phyloP scores from a whole-genome alignment of 1,140 invertebrate genomes.

The Pogonus chalceus region DNA sequence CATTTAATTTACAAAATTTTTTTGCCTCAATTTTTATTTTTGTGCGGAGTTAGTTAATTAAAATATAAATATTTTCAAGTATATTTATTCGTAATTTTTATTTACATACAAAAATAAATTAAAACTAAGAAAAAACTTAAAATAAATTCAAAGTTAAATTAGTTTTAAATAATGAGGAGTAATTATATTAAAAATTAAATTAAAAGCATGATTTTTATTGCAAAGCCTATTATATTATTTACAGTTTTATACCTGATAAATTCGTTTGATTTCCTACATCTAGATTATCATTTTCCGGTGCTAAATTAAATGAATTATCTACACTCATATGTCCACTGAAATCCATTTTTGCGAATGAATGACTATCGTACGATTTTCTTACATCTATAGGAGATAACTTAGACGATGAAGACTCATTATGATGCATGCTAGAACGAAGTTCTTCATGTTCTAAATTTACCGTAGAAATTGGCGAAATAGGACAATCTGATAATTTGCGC shows the following conservation, averaged over 20 bases:
- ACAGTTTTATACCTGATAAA: neutral
- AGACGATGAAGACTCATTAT: neutral
- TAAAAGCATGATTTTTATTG: too few relatives aligned
- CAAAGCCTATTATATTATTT: too few relatives aligned
- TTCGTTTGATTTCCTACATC: neutral
- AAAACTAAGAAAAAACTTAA: too few relatives aligned
- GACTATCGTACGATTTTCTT: neutral
- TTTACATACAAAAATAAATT: too few relatives aligned
- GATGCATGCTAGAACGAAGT: neutral
- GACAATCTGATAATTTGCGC: neutral
- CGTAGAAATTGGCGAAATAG: neutral
- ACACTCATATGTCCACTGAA: constrained; percentile 1
- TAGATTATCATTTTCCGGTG: neutral
- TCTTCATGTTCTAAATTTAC: neutral
- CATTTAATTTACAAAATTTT: too few relatives aligned
- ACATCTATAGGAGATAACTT: neutral
- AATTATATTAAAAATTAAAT: too few relatives aligned
- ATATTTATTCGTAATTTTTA: too few relatives aligned
- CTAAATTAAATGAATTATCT: neutral
- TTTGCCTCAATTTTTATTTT: too few relatives aligned
- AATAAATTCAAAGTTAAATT: too few relatives aligned
- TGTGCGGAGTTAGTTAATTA: too few relatives aligned
- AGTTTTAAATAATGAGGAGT: too few relatives aligned
- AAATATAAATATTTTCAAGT: too few relatives aligned
- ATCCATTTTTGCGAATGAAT: neutral